phyloP scores from a whole-genome alignment of 2,113 vertebrate genomes.

The Romanogobio albipinnatus region DNA sequence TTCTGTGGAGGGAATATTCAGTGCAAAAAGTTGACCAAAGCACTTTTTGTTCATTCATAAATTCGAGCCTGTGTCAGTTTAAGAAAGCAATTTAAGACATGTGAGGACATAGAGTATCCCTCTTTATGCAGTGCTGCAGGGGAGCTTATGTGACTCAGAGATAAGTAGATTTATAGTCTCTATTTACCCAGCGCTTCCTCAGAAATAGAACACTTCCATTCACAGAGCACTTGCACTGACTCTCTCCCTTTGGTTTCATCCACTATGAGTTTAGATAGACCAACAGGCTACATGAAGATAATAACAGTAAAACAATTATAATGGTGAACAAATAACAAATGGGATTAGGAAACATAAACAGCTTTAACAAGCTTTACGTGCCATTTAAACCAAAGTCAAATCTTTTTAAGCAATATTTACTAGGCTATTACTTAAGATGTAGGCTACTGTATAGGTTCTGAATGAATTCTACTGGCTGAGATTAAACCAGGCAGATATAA shows the following conservation, averaged over 20 bases:
- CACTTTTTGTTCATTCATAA: constrained; percentile 47
- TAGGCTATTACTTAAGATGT: neutral
- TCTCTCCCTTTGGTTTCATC: constrained; percentile 12
- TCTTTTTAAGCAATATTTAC: neutral
- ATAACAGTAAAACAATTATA: neutral
- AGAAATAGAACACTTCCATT: constrained; percentile 35
- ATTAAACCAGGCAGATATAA: constrained; percentile 36
- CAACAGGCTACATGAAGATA: neutral
- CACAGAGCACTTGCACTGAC: neutral
- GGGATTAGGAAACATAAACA: neutral
- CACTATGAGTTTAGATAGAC: neutral
- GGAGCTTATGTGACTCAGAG: constrained; percentile 52
- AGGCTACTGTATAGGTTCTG: neutral
- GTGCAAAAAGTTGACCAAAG: constrained; percentile 9
- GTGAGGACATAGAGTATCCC: constrained; percentile 31
- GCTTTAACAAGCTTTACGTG: neutral
- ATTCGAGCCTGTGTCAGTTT: constrained; percentile 13
- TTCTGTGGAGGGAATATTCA: neutral
- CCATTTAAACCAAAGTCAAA: neutral
- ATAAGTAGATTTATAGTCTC: constrained; percentile 57
- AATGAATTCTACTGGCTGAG: neutral
- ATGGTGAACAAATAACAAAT: neutral
- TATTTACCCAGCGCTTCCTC: constrained; percentile 49
- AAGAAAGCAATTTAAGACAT: constrained; percentile 28
- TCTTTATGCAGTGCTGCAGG: constrained; percentile 28